Evolutionary conservation across 2,888 invertebrate species (phyloP).

Genomic region (Rhorus exstirpatorius): DNA sequence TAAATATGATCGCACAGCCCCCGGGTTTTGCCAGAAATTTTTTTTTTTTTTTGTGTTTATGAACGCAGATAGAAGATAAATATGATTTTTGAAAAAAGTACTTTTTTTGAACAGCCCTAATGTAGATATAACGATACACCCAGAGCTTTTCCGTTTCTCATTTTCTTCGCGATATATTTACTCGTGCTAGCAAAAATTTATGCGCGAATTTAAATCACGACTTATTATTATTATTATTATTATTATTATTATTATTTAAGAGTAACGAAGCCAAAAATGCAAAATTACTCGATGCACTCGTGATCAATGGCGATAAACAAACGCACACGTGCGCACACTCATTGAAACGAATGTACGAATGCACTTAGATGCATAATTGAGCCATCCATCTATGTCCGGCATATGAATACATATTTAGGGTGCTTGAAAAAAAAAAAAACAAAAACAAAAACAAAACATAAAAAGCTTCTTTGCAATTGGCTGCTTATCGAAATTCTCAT

Average conservation of each 20-base stretch:
- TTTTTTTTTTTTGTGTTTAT: too few relatives aligned
- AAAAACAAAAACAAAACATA: too few relatives aligned
- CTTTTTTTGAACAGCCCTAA: not conserved
- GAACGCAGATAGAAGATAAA: not conserved
- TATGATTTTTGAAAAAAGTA: not conserved
- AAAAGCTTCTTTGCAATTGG: not conserved
- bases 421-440: too few relatives aligned
- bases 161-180: not conserved
- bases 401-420: not conserved
- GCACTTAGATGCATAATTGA: slow-evolving; percentile 5
- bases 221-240: not conserved
- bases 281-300: slow-evolving; percentile 22
- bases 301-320: slow-evolving; percentile 14
- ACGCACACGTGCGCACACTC: slow-evolving; percentile 18
- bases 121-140: slow-evolving; percentile 46
- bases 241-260: too few relatives aligned
- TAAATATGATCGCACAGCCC: too few relatives aligned
- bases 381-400: not conserved
- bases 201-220: slow-evolving; percentile 10
- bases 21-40: too few relatives aligned
- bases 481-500: not conserved
- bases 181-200: slow-evolving; percentile 34
- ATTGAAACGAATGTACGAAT: slow-evolving; percentile 3
- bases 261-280: slow-evolving; percentile 8
- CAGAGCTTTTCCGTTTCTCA: not conserved